These are phyloP conservation scores for Turritopsis rubra DNA, from an alignment of 30 jellyfish, hydroid and myxozoan species.

Conservation along the genomic window DNA sequence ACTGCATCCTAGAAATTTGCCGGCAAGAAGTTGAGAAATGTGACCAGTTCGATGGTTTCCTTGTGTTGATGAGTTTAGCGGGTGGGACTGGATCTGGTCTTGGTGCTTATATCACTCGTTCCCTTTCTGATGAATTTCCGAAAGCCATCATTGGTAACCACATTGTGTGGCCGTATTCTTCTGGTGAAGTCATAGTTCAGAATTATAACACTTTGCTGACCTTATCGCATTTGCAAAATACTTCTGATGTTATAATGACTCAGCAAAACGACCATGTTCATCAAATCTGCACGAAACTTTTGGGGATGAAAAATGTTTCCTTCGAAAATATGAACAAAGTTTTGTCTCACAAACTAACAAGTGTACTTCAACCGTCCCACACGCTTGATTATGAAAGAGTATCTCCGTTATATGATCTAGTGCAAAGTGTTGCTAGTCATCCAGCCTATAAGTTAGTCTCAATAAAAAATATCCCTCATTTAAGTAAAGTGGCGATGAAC, in stretches of 20 bases:
- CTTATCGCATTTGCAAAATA: slow-evolving; percentile 75
- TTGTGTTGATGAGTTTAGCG: slow-evolving; percentile 87
- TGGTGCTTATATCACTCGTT: slow-evolving; percentile 68
- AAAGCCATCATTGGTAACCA: slow-evolving; percentile 54
- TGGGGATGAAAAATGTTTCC: slow-evolving; percentile 61
- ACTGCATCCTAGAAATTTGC: slow-evolving; percentile 46
- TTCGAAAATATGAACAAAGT: slow-evolving; percentile 60
- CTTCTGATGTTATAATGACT: slow-evolving; percentile 67
- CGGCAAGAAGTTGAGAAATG: slow-evolving; percentile 90
- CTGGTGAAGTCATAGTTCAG: slow-evolving; percentile 95
- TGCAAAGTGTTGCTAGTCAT: slow-evolving; percentile 41
- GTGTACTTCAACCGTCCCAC: slow-evolving; percentile 82
- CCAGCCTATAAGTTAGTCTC: slow-evolving; percentile 78
- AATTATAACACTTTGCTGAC: slow-evolving; percentile 84
- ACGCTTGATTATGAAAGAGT: background rate
- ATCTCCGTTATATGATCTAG: slow-evolving; percentile 22
- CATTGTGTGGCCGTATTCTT: slow-evolving; percentile 82
- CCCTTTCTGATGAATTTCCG: slow-evolving; percentile 56
- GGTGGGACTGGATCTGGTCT: slow-evolving; percentile 99
- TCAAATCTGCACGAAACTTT: slow-evolving; percentile 59
- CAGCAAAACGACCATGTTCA: slow-evolving; percentile 67
- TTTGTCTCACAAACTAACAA: slow-evolving; percentile 67
- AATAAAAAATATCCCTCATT: slow-evolving; percentile 60
- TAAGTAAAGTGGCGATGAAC: slow-evolving; percentile 64
- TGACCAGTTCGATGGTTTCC: slow-evolving; percentile 73